Evolutionary conservation across 2,888 invertebrate genomes (phyloP), one percentile per base, ranked within the genome.

Genomic region (Eupithecia dodoneata): DNA sequence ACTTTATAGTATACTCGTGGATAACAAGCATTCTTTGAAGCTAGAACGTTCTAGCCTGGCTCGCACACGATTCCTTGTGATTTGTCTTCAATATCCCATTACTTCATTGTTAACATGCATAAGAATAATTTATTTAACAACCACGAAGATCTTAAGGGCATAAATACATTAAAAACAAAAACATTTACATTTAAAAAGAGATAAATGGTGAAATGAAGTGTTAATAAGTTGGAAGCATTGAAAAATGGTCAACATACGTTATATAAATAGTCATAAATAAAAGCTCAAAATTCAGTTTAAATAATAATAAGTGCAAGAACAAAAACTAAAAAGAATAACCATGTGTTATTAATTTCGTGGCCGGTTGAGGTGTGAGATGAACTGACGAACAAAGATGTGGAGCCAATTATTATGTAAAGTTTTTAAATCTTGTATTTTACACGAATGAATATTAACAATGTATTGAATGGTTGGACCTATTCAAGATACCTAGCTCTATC

Each of bases 261-360:
- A 94, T 94, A 94, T 94, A 94, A 95, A 94, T 94, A 95, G 91
- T 93, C 91, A 94, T 94, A 95, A 95, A 94, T 94, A 94, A 93
- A 89, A 86, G 80, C 89, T 92, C 92, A 91, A 93, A 93, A 93
- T 94, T 93, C 93, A 94, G 94, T 94, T 94, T 94, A 94, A 95
- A 93, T 94, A 94, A 94, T 94, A 94, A 94, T 94, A 95, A 94
- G 93, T 94, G 92, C 93, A 93, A 91, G 91, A 88, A 93, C 89
- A 93, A 92, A 89, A 94, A 93, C 91, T 93, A 94, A 94, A 95
- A 94, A 94, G 92, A 93, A 81, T 83, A 81, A 83, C 81, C 92
- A 92, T 91, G 92, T 92, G 93, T 94, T 94, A 95, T 95, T 95
- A 94, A 95, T 94, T 94, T 94, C 87, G 92, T 91, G 92, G 86